A percentile compares a stretch with the other conserved stretches of the same genome.
phyloP scores from a whole-genome alignment of 2,888 invertebrate genomes.

The Cheilosia soror region DNA sequence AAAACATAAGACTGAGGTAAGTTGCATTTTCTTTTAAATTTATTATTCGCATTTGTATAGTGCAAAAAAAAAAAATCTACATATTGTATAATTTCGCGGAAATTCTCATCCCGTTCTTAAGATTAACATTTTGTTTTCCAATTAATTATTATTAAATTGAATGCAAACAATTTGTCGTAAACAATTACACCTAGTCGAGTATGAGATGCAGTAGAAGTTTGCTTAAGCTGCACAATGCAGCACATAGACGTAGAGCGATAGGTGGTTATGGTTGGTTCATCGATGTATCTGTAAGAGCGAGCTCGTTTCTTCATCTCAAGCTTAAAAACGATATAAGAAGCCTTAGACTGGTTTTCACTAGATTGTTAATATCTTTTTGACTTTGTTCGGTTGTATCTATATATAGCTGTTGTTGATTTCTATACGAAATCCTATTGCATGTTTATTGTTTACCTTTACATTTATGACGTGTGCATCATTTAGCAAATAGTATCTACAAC shows the following conservation, averaged over 20 bases:
- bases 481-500: slow-evolving; percentile 33
- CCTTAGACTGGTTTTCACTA: slow-evolving; percentile 68
- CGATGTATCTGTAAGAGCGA: slow-evolving; percentile 57
- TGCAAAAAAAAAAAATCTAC: background rate
- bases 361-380: slow-evolving; percentile 53
- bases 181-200: slow-evolving; percentile 41
- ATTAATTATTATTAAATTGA: slow-evolving; percentile 20
- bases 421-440: slow-evolving; percentile 35
- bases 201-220: slow-evolving; percentile 17
- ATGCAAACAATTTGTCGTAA: slow-evolving; percentile 42
- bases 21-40: slow-evolving; percentile 67
- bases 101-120: slow-evolving; percentile 12
- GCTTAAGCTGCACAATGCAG: slow-evolving; percentile 42
- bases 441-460: slow-evolving; percentile 22
- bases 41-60: background rate
- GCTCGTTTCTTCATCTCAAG: slow-evolving; percentile 49
- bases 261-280: slow-evolving; percentile 15
- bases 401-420: slow-evolving; percentile 14
- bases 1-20: slow-evolving; percentile 83
- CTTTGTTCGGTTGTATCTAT: slow-evolving; percentile 39
- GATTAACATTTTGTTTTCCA: background rate
- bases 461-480: slow-evolving; percentile 10
- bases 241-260: slow-evolving; percentile 19
- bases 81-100: slow-evolving; percentile 7
- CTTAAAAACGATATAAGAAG: slow-evolving; percentile 43